Percentiles rank a stretch among this genome's conserved stretches.
Conservation (phyloP, 2,113 vertebrate species). For the Mobula hypostoma region DNA sequence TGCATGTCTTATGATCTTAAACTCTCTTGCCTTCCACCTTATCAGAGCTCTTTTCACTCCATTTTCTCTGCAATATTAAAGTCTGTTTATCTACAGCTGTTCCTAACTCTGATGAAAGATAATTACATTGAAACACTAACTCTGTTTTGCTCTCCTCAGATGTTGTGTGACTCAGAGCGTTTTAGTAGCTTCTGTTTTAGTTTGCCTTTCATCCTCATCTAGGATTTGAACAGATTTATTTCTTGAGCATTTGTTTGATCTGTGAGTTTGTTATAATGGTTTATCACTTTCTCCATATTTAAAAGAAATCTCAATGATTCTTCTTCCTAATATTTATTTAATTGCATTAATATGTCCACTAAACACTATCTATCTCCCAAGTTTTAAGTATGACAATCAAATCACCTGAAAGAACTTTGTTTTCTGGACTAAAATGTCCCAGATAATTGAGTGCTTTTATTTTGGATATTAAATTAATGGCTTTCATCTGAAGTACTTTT, state of each 20-base stretch:
- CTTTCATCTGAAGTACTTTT: not conserved
- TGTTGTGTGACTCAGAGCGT: too few relatives aligned
- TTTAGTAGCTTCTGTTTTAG: too few relatives aligned
- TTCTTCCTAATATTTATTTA: not conserved
- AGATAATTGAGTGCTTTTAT: not conserved
- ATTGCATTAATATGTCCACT: not conserved
- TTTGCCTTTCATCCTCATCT: not conserved
- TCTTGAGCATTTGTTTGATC: not conserved
- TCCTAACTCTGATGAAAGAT: too few relatives aligned
- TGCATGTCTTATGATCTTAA: too few relatives aligned
- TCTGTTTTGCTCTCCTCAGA: too few relatives aligned
- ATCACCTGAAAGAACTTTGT: too few relatives aligned
- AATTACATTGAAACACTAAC: too few relatives aligned
- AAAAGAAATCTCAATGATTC: not conserved
- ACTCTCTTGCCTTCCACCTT: too few relatives aligned
- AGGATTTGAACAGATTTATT: not conserved
- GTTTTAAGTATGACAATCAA: not conserved
- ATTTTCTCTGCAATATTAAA: too few relatives aligned
- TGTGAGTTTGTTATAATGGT: not conserved
- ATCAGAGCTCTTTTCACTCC: too few relatives aligned
- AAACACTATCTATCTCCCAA: not conserved
- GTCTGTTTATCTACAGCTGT: too few relatives aligned
- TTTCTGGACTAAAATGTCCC: not conserved
- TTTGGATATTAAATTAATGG: not conserved
- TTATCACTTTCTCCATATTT: not conserved